Evolutionary conservation across 1,140 invertebrate species (phyloP), one percentile per base, ranked within the genome.

Genomic region (Rhagoletis pomonella): DNA sequence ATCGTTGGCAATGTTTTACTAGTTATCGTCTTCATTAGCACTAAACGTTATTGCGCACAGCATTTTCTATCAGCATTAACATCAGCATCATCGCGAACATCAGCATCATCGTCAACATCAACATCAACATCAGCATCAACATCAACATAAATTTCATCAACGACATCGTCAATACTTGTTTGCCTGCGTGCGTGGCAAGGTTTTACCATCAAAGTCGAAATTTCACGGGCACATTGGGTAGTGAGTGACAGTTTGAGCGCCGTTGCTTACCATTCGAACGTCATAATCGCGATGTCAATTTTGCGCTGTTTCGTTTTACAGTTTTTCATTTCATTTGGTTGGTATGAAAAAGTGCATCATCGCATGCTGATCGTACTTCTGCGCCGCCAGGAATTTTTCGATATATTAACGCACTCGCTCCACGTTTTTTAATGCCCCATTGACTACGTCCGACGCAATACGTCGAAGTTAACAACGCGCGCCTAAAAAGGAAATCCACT

Each of bases 291-390:
- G 6, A 19, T 67, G 64, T 67, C 64, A 81, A 12, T 69, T 67
- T 5, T 67, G 65, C 65, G 7, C 4, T 5, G 39, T 12, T 73
- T 73, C 69, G 47, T 73, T 73, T 73, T 42, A 73, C 42, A 73
- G 44, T n/a, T 73, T 73, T 47, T 17, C 69, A 73, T 73, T 44
- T 55, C 73, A 81, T 81, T 81, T 81, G 19, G 73, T 81, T 58
- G 44, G 17, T 55, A 47, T 47, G 65, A 39, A 69, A 69, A 17
- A 6, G 39, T n/a, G 12, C 29, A 14, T 4, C 9, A 19, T 9
- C 10, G n/a, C 9, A 29, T 0, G 29, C 29, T 29, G 29, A 29
- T 29, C 29, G 29, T 3, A 55, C 50, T 55, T 55, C 50, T 7
- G 50, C 50, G 10, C 5, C 50, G 50, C 50, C 50, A 55, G 50